Conservation (phyloP, 2,888 invertebrate genomes). For the Pasiphila rectangulata region DNA sequence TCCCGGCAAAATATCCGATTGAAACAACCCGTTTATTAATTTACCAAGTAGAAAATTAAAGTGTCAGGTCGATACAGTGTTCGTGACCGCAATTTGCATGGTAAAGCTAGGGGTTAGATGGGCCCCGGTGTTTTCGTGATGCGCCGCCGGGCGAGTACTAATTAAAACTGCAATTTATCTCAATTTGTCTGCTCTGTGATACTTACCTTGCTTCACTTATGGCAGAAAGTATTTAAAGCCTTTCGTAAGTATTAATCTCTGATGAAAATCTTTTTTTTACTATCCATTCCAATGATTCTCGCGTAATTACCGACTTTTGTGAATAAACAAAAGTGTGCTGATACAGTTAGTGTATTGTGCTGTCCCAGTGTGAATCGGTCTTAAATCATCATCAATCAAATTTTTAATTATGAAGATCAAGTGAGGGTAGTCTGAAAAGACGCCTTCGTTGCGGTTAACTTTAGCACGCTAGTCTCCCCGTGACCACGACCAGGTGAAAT, state of each 20-base stretch:
- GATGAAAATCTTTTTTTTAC: too few relatives aligned
- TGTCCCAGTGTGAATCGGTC: too few relatives aligned
- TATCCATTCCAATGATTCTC: too few relatives aligned
- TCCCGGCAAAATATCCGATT: not conserved
- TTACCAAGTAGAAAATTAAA: constrained; percentile 38
- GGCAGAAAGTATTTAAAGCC: not conserved
- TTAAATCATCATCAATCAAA: too few relatives aligned
- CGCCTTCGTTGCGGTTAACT: too few relatives aligned
- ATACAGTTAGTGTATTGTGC: too few relatives aligned
- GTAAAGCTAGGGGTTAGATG: constrained; percentile 42
- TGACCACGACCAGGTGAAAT: too few relatives aligned
- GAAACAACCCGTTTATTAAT: constrained; percentile 15
- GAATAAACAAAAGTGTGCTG: too few relatives aligned
- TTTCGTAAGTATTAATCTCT: not conserved
- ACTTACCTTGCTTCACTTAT: constrained; percentile 36
- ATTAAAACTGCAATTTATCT: constrained; percentile 60
- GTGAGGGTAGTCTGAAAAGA: too few relatives aligned
- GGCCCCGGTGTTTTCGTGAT: constrained; percentile 41
- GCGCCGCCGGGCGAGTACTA: constrained; percentile 38
- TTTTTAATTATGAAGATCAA: too few relatives aligned
- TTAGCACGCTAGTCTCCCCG: too few relatives aligned
- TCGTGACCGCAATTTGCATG: constrained; percentile 51
- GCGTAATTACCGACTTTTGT: too few relatives aligned
- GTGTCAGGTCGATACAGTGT: constrained; percentile 38
- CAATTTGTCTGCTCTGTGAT: constrained; percentile 43